Evolutionary conservation across 1,140 invertebrate species (phyloP).

Genomic region (Coelopa frigida): DNA sequence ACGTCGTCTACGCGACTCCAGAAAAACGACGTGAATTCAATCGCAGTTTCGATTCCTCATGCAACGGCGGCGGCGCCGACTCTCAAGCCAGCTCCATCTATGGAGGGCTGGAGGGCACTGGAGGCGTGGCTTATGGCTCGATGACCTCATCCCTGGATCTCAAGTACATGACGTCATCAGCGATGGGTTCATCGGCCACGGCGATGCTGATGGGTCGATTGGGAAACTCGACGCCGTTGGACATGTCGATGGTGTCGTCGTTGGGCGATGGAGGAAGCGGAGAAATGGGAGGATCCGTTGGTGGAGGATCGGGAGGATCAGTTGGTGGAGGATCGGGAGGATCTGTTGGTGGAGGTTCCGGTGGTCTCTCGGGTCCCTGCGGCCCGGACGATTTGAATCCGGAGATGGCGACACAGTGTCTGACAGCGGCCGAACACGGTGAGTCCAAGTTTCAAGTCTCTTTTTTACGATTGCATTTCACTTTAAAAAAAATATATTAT

Average conservation of each 20-base stretch:
- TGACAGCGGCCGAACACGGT: conserved; percentile 37
- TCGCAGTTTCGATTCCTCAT: conserved; percentile 39
- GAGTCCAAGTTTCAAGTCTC: conserved; percentile 21
- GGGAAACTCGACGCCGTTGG: not conserved
- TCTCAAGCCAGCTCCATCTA: conserved; percentile 35
- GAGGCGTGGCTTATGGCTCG: conserved; percentile 21
- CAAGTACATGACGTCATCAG: conserved; percentile 25
- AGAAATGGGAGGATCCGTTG: not conserved
- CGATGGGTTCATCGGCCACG: not conserved
- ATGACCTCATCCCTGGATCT: conserved; percentile 38
- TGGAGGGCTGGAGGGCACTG: conserved; percentile 21
- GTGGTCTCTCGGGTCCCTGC: not conserved
- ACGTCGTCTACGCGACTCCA: conserved; percentile 34
- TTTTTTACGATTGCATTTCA: too few species aligned
- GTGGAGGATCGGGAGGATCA: conserved; percentile 1
- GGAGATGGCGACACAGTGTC: conserved; percentile 33
- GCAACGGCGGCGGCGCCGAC: too few species aligned
- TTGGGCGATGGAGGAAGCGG: conserved; percentile 15
- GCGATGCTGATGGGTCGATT: conserved; percentile 10
- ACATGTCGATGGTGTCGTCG: conserved; percentile 12
- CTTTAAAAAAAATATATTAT: too few species aligned
- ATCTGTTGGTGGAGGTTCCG: not conserved
- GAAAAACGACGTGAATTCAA: conserved; percentile 35
- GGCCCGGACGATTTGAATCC: conserved; percentile 29
- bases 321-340: conserved; percentile 19